phyloP scores from a whole-genome alignment of 1,140 invertebrate genomes.

The Hirudo medicinalis region DNA sequence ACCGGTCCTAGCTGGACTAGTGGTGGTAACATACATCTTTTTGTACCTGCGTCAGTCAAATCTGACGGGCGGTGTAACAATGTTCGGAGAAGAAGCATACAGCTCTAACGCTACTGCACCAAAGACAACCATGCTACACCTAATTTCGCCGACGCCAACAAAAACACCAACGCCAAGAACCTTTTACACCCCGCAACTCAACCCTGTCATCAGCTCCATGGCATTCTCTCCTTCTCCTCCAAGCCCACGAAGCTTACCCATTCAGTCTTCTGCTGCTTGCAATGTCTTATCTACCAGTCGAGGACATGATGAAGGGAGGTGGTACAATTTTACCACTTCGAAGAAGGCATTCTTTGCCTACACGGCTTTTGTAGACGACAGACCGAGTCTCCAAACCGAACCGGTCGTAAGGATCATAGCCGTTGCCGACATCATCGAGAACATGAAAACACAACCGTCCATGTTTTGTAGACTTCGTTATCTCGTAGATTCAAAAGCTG shows the following conservation, averaged over 20 bases:
- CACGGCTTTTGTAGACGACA: slow-evolving; percentile 16
- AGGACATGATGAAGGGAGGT: neutral
- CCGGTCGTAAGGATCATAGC: slow-evolving; percentile 13
- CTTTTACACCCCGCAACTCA: neutral
- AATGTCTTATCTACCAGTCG: neutral
- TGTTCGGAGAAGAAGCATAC: too few species aligned
- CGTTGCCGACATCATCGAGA: neutral
- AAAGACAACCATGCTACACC: too few species aligned
- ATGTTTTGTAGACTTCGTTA: neutral
- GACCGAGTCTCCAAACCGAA: neutral
- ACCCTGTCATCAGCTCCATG: neutral
- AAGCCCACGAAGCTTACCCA: neutral
- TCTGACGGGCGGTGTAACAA: too few species aligned
- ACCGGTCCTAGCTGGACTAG: too few species aligned
- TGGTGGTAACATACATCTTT: too few species aligned
- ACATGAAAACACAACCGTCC: neutral
- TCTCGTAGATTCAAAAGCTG: neutral
- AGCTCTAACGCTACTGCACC: too few species aligned
- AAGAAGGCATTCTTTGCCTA: slow-evolving; percentile 10
- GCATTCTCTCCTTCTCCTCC: neutral
- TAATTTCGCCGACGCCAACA: neutral
- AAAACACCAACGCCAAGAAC: neutral
- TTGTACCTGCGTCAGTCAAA: too few species aligned
- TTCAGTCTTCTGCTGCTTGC: neutral
- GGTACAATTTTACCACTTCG: slow-evolving; percentile 6